A percentile compares a stretch with the other conserved stretches of the same genome.
Conservation (phyloP, 1,140 invertebrate species). For the Heliconius congener region DNA sequence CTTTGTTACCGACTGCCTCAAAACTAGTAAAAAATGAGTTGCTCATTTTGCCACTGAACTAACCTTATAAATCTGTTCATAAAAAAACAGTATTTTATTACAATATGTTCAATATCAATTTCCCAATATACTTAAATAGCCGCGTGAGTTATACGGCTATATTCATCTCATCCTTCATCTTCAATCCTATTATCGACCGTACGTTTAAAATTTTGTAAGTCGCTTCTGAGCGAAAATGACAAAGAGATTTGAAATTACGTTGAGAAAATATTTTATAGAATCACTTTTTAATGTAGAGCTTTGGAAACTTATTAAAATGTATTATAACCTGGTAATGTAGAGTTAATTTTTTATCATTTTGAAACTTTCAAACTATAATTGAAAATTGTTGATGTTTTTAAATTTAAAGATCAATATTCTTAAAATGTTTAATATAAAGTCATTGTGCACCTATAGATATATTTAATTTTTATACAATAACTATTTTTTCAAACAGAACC, state of each 20-base stretch:
- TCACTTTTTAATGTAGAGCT: background rate
- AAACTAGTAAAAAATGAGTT: too few relatives aligned
- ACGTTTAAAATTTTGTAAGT: conserved; percentile 39
- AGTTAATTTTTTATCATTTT: too few relatives aligned
- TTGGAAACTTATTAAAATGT: background rate
- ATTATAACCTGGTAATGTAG: too few relatives aligned
- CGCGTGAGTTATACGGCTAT: background rate
- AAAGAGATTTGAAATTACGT: conserved; percentile 5
- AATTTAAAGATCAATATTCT: too few relatives aligned
- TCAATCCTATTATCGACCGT: conserved; percentile 31
- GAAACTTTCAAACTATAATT: too few relatives aligned
- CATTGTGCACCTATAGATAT: background rate
- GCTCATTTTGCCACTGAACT: too few relatives aligned
- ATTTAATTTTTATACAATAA: too few relatives aligned
- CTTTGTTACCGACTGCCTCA: too few relatives aligned
- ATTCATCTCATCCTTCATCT: conserved; percentile 38
- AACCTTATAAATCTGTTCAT: background rate
- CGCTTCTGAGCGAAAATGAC: conserved; percentile 21
- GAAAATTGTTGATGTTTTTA: too few relatives aligned
- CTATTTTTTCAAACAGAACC: too few relatives aligned
- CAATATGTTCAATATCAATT: background rate
- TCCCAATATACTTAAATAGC: background rate
- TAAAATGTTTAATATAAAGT: background rate
- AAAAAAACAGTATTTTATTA: background rate
- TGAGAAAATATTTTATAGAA: conserved; percentile 6